Conservation (phyloP, 2,113 vertebrate species). For the Donacobius atricapilla region DNA sequence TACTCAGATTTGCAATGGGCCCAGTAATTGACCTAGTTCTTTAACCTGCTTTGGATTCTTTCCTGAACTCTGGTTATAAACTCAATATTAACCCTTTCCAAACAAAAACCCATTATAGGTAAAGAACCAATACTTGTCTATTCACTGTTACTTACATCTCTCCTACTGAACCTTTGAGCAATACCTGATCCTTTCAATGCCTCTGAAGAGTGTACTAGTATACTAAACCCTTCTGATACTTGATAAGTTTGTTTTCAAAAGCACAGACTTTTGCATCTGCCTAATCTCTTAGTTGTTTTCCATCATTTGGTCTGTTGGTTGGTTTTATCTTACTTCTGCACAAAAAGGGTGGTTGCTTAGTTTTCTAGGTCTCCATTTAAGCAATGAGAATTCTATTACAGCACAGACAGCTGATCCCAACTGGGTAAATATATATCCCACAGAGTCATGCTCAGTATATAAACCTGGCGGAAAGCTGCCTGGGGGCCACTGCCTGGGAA, state of each 20-base stretch:
- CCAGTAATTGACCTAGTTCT: neutral
- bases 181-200: neutral
- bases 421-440: neutral
- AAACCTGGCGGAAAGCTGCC: neutral
- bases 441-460: neutral
- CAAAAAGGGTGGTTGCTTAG: neutral
- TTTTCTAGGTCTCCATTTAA: neutral
- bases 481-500: neutral
- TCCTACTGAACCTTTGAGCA: neutral
- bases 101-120: neutral
- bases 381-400: neutral
- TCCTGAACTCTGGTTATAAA: neutral
- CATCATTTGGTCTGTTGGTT: neutral
- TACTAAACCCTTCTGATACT: neutral
- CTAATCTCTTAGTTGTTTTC: neutral
- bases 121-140: neutral
- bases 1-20: neutral
- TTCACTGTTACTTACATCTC: neutral
- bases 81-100: neutral
- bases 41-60: neutral
- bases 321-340: neutral
- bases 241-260: slow-evolving; percentile 25
- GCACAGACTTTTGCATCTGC: neutral
- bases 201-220: neutral
- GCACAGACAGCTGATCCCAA: neutral